Conservation (phyloP, 2,797 vertebrate species). For the Aplochiton taeniatus region DNA sequence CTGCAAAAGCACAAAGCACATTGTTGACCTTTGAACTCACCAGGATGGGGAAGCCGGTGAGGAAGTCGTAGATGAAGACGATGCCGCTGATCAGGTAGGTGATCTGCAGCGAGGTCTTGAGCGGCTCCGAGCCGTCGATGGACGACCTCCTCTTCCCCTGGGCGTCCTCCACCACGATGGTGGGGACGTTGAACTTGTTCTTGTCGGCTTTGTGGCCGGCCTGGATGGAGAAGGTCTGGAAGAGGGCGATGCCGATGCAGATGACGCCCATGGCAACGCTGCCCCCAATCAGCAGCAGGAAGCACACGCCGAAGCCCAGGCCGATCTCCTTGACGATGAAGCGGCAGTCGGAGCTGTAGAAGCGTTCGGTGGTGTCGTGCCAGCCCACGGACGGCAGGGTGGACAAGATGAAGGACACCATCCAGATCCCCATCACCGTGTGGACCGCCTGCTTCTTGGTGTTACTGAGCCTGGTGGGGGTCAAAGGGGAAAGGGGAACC, state of each 20-base stretch:
- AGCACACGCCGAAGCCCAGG: conserved; percentile 92
- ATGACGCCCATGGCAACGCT: conserved; percentile 87
- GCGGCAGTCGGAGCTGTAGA: conserved; percentile 89
- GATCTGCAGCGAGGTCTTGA: conserved; percentile 90
- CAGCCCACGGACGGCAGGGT: conserved; percentile 92
- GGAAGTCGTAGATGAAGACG: conserved; percentile 90
- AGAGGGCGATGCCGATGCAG: conserved; percentile 89
- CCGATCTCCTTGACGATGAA: conserved; percentile 94
- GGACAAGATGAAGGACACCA: conserved; percentile 93
- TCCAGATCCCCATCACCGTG: conserved; percentile 96
- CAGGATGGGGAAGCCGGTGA: conserved; percentile 91
- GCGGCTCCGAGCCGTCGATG: conserved; percentile 89
- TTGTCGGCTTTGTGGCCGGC: conserved; percentile 78
- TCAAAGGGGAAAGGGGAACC: not conserved
- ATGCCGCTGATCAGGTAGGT: conserved; percentile 91
- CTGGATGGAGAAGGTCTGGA: conserved; percentile 87
- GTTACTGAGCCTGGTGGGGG: conserved; percentile 84
- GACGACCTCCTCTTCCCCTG: conserved; percentile 92
- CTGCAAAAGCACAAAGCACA: no score
- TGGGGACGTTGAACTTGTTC: conserved; percentile 88
- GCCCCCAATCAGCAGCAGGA: conserved; percentile 89
- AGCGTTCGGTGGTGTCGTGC: conserved; percentile 89
- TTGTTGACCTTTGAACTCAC: no score
- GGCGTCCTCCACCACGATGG: conserved; percentile 92
- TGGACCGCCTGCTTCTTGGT: conserved; percentile 94